Base-by-base conservation (phyloP, 2,888 invertebrate genomes). In the Parnassius apollo region DNA sequence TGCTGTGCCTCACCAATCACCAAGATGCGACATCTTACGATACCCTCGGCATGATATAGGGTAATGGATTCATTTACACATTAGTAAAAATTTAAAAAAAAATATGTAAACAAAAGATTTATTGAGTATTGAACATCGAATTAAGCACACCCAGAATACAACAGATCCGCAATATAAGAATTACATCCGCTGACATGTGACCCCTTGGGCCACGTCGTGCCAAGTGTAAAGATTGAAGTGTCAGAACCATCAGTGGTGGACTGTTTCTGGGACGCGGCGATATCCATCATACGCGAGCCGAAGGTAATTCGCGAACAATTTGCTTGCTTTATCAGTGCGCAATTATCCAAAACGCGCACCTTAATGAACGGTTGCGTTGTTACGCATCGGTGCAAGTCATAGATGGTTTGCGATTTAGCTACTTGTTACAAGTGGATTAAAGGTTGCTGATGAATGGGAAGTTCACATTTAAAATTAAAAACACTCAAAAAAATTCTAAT, bases 281-380 rank as follows among this genome's bases (percentile, higher is more conserved):
- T 88, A 85, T 84, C 79, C 85, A 86, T 88, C 86, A 85, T 75
- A 60, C 66, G 61, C 73, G 75, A 69, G 71, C 74, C 73, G 76
- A 74, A 81, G 84, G 86, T 85, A 87, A 88, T 88, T 86, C 85
- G 82, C 77, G 80, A 82, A 88, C 87, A 88, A 90, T 89, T 89
- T 87, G 88, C 88, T 87, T 83, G 85, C 82, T 85, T 88, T 90
- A 91, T 90, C 90, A 87, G 85, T 84, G 82, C 86, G 82, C 87
- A 90, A 90, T 91, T 91, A 90, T 88, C 81, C 88, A 84, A 86
- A 85, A 86, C 82, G 80, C 81, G 83, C 75, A 77, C 78, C 75
- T 82, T 90, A 88, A 91, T 89, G 86, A 86, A 86, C 82, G 86
- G 88, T 85, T 88, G 82, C 77, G 75, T 59, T 64, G 77, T 72